These are phyloP conservation scores for Rhinoderma darwinii DNA, from an alignment of 2,113 vertebrate species.

Conservation along the genomic window DNA sequence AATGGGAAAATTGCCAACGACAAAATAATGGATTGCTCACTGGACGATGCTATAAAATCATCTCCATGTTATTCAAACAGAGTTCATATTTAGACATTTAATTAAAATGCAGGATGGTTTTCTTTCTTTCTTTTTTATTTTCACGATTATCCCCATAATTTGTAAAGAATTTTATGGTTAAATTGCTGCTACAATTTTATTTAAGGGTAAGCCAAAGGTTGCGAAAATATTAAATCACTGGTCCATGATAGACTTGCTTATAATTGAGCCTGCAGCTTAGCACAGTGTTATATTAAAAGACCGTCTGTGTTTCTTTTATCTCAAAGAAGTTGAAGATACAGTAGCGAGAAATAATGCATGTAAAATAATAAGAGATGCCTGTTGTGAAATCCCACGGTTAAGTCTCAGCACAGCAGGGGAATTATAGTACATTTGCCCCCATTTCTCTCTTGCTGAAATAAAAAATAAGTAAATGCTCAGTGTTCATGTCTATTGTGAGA, in stretches of 20 bases:
- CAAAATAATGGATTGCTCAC: slow-evolving; percentile 20
- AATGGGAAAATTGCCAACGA: slow-evolving; percentile 34
- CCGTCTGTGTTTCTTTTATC: slow-evolving; percentile 54
- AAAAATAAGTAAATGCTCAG: slow-evolving; percentile 31
- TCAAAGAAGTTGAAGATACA: slow-evolving; percentile 53
- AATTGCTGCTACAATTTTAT: slow-evolving; percentile 5
- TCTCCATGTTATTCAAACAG: background rate
- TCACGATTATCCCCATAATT: background rate
- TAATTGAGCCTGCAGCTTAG: slow-evolving; percentile 50
- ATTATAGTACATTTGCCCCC: slow-evolving; percentile 46
- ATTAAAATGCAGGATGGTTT: background rate
- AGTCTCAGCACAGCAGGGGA: slow-evolving; percentile 45
- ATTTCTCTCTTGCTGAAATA: slow-evolving; percentile 21
- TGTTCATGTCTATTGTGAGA: slow-evolving; percentile 46
- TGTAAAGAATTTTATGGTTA: background rate
- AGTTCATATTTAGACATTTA: background rate
- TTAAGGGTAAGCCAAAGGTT: slow-evolving; percentile 36
- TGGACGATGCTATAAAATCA: slow-evolving; percentile 3
- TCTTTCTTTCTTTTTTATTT: background rate
- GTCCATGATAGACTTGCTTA: slow-evolving; percentile 29
- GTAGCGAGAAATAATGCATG: slow-evolving; percentile 45
- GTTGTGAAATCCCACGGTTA: slow-evolving; percentile 43
- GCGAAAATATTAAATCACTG: slow-evolving; percentile 23
- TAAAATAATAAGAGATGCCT: slow-evolving; percentile 51
- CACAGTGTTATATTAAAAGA: slow-evolving; percentile 47